These are phyloP conservation scores for Drosophila suzukii DNA, from an alignment of 1,140 invertebrate genomes.

Conservation along the genomic window DNA sequence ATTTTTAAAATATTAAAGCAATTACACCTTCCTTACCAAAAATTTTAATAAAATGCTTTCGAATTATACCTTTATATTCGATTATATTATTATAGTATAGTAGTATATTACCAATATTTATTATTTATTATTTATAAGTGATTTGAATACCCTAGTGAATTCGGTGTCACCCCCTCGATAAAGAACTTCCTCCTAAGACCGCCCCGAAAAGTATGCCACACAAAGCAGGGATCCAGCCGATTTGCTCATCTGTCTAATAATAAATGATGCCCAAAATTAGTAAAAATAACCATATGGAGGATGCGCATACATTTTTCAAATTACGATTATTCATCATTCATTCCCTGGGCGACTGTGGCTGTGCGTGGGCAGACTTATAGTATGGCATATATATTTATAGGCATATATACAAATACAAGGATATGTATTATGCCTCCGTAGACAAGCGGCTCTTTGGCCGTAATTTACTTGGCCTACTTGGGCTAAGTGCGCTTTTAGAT, in stretches of 20 bases:
- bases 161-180: not conserved
- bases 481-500: conserved; percentile 81
- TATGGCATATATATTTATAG: not conserved
- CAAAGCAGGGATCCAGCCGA: not conserved
- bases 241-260: conserved; percentile 12
- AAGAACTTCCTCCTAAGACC: not conserved
- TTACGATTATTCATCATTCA: conserved; percentile 41
- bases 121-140: too few species aligned
- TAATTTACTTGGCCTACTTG: conserved; percentile 82
- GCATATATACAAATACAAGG: conserved; percentile 10
- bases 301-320: conserved; percentile 9
- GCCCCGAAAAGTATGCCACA: not conserved
- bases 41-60: too few species aligned
- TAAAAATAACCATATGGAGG: conserved; percentile 25
- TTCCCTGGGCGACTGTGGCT: not conserved
- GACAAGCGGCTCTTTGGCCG: conserved; percentile 59
- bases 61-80: too few species aligned
- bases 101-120: too few species aligned
- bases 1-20: too few species aligned
- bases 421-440: conserved; percentile 10
- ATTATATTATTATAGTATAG: too few species aligned
- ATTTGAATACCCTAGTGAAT: too few species aligned
- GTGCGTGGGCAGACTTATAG: conserved; percentile 6
- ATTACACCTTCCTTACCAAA: too few species aligned
- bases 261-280: conserved; percentile 17